Evolutionary conservation across 2,113 vertebrate genomes (phyloP), one percentile per base, ranked within the genome.

Genomic region (Eurystomus gularis): DNA sequence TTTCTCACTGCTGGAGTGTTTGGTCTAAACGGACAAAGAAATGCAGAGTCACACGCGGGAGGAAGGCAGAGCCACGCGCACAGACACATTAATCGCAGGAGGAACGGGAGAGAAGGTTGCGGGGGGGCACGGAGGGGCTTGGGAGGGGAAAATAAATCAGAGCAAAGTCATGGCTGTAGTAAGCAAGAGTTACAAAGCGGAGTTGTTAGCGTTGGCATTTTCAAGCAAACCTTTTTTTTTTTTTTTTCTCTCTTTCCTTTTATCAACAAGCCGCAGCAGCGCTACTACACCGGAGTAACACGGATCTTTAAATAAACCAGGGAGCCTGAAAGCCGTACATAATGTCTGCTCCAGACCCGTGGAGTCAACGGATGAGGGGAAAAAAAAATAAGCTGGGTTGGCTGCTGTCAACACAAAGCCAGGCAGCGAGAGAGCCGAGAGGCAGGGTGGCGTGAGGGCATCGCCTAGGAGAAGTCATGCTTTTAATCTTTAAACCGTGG

Each of bases 1-100:
- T 97, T 98, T 98, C 96, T 98, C 98, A 93, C 95, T 90, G 80
- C 97, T 97, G 86, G 98, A 96, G 76, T 98, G 98, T 95, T 99
- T 99, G 95, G 98, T 98, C 98, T 99, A 97, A 97, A 98, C 23
- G 98, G 94, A 98, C 90, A 98, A 90, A 98, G 97, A 98, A 97
- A 98, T 88, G 91, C 52, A 98, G 81, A 98, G 98, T 99, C 97
- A 99, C 69, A 97, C 55, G 96, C 13, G 85, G 93, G 66, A 77
- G 54, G 91, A 57, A 96, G 49, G 57, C 17, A 90, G 76, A 78
- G 6, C 61, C 40, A 73, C 51, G 71, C 3, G 88, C 89, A 94
- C 87, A 96, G 58, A 76, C 54, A 76, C 54, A 42, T 42, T 42
- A 42, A 42, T 15, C 15, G 42, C 42, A 42, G 42, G 42, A 42